These are phyloP conservation scores for Sterrhoptilus dennistouni DNA, from an alignment of 2,113 vertebrate genomes.

Conservation along the genomic window DNA sequence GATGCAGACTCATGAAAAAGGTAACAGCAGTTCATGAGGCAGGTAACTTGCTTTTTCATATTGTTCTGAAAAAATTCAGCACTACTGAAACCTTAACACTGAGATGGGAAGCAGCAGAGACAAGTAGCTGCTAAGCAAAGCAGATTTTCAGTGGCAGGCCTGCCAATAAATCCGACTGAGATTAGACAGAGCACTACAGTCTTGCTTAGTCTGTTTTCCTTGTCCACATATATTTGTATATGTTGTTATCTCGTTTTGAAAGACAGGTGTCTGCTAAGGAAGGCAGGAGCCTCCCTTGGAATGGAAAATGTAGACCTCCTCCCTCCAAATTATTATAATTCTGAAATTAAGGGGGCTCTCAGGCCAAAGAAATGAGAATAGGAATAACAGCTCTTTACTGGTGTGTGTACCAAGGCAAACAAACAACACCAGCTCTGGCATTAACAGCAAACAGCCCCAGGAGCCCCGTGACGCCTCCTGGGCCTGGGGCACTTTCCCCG, in stretches of 20 bases:
- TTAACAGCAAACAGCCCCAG: no score
- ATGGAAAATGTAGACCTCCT: background rate
- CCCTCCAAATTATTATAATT: background rate
- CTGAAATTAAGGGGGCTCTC: background rate
- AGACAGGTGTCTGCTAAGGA: background rate
- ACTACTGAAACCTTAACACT: background rate
- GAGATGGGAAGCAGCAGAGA: background rate
- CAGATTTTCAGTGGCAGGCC: background rate
- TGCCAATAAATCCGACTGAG: background rate
- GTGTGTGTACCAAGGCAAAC: no score
- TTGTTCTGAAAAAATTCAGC: background rate
- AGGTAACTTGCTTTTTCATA: background rate
- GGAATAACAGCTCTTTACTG: no score
- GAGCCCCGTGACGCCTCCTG: no score
- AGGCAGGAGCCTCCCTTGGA: background rate
- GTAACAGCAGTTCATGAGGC: background rate
- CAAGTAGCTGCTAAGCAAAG: background rate
- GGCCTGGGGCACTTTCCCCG: no score
- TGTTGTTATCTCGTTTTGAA: background rate
- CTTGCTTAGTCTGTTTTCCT: background rate
- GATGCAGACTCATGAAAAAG: background rate
- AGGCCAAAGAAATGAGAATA: no score
- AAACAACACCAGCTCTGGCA: no score
- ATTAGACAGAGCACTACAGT: background rate
- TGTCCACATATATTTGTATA: background rate